Evolutionary conservation across 2,888 invertebrate species (phyloP), one percentile per base, ranked within the genome.

Genomic region (Pollenia labialis): DNA sequence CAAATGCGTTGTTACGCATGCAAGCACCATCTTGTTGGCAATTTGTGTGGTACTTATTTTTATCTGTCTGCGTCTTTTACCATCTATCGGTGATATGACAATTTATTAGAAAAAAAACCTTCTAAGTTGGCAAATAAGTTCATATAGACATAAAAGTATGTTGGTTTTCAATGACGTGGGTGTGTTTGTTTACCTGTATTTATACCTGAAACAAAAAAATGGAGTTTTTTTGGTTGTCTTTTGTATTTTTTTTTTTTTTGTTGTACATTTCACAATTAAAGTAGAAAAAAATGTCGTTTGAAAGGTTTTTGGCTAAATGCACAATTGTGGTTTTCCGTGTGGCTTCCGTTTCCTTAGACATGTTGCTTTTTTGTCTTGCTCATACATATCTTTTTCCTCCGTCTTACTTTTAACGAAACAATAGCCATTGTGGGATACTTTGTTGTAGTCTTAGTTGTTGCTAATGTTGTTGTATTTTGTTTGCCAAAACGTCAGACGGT

Each of bases 271-370:
- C 46, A 68, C 74, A 81, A 81, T 74, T 64, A 66, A 62, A 79
- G 32, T n/a, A n/a, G 81, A 44, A 54, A 64, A 69, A 72, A 74
- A 56, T 75, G 32, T 79, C 60, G 23, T 77, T 84, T 72, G n/a
- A 72, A 85, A 62, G 72, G 60, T 82, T 86, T 85, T 87, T 88
- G 81, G 77, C 72, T 75, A 88, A 85, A 90, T 88, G 90, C 89
- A 89, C 90, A 91, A 91, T 91, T 92, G 91, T 89, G 91, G 91
- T 90, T 91, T 92, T 91, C 91, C 91, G 90, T 90, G 91, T 91
- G 90, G 90, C 88, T 91, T 91, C 91, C 90, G 90, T 89, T 91
- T 91, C 91, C 91, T 90, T 89, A 88, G 64, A 82, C 64, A 82
- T 75, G 56, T 89, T 90, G 89, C 90, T 90, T 90, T 54, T 54